Percentiles rank a stretch among this genome's conserved stretches.
Evolutionary conservation across 2,113 vertebrate species (phyloP).

Genomic region (Struthio camelus): DNA sequence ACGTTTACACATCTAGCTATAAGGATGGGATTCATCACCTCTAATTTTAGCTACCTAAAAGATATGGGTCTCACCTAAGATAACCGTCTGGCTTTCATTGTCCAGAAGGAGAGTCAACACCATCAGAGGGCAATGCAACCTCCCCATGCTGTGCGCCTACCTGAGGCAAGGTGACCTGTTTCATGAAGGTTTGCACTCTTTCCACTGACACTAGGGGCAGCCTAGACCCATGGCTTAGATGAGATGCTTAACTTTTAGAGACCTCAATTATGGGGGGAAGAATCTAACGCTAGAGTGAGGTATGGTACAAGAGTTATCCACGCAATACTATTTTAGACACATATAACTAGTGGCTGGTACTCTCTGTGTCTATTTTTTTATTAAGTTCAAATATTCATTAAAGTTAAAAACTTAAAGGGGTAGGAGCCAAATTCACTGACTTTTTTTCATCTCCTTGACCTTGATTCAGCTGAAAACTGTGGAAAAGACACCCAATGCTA

Average conservation of each 20-base stretch:
- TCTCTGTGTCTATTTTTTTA: not conserved
- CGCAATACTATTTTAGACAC: not conserved
- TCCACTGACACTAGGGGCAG: not conserved
- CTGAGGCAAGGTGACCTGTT: rapidly evolving
- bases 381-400: not conserved
- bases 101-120: not conserved
- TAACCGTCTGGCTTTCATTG: rapidly evolving
- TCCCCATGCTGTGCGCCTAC: not conserved
- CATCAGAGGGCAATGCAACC: not conserved
- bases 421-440: not conserved
- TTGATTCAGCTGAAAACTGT: not conserved
- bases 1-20: not conserved
- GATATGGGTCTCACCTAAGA: not conserved
- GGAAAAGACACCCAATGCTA: not conserved
- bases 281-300: not conserved
- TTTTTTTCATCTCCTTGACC: not conserved
- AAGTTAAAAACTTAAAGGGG: not conserved
- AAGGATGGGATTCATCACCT: not conserved
- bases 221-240: not conserved
- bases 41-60: not conserved
- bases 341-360: not conserved
- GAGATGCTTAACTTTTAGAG: not conserved
- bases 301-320: not conserved
- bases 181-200: not conserved
- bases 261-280: not conserved